These are phyloP conservation scores for Brachylomia viminalis DNA, from an alignment of 2,888 invertebrate genomes.

Conservation along the genomic window DNA sequence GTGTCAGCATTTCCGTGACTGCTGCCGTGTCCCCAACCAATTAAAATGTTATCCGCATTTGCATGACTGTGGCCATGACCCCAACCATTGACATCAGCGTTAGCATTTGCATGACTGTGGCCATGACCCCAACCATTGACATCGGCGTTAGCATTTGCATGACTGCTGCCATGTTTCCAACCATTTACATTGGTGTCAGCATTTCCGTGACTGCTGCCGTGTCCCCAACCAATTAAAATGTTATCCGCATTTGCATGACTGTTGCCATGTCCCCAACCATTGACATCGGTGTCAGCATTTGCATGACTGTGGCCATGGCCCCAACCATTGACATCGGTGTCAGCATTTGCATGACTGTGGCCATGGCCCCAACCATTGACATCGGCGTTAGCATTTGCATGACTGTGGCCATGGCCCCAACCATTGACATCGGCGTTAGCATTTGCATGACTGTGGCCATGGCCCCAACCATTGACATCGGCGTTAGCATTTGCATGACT, in stretches of 20 bases:
- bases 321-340: accelerated
- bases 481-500: background rate
- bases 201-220: background rate
- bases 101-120: background rate
- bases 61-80: background rate
- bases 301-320: accelerated
- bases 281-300: background rate
- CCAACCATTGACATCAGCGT: background rate
- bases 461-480: background rate
- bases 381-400: background rate
- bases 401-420: background rate
- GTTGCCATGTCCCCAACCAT: background rate
- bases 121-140: background rate
- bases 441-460: background rate
- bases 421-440: background rate
- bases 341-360: background rate
- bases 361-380: background rate
- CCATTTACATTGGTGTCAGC: background rate
- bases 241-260: background rate
- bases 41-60: background rate
- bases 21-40: background rate
- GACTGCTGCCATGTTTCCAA: background rate
- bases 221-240: background rate
- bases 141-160: background rate
- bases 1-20: background rate